A percentile compares a stretch with the other conserved stretches of the same genome.
phyloP scores from a whole-genome alignment of 2,797 vertebrate species.

The Microctenopoma steveboyesi region DNA sequence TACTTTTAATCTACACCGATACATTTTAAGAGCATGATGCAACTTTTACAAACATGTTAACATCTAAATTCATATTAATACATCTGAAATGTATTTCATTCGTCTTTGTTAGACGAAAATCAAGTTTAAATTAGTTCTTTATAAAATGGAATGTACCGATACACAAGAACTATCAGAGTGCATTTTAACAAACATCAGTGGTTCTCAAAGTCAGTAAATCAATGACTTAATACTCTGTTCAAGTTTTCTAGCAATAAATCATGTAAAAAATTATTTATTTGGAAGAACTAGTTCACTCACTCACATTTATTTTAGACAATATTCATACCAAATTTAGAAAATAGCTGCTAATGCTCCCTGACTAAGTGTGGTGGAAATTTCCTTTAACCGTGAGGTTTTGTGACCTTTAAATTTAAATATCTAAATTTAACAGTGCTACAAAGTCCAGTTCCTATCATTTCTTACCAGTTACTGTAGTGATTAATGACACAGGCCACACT shows the following conservation, averaged over 20 bases:
- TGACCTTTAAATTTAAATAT: neutral
- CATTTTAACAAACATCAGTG: constrained; percentile 42
- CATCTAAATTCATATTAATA: constrained; percentile 21
- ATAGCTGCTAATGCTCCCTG: neutral
- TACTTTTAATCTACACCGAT: neutral
- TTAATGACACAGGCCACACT: neutral
- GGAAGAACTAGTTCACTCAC: constrained; percentile 12
- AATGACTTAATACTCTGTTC: constrained; percentile 18
- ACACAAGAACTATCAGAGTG: constrained; percentile 3
- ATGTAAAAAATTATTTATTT: neutral
- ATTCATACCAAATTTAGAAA: neutral
- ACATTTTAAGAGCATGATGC: neutral
- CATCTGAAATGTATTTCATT: constrained; percentile 49
- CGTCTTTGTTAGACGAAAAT: constrained; percentile 11
- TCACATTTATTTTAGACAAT: neutral
- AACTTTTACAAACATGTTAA: constrained; percentile 12
- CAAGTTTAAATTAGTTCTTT: neutral
- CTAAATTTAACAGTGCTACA: constrained; percentile 33
- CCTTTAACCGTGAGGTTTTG: neutral
- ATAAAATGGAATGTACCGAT: constrained; percentile 2
- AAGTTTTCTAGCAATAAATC: constrained; percentile 43
- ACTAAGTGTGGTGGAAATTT: neutral
- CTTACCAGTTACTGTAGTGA: constrained; percentile 1
- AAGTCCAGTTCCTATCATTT: neutral
- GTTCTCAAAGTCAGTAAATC: constrained; percentile 29